Evolutionary conservation across 2,113 vertebrate species (phyloP).

Genomic region (Noctilio leporinus): DNA sequence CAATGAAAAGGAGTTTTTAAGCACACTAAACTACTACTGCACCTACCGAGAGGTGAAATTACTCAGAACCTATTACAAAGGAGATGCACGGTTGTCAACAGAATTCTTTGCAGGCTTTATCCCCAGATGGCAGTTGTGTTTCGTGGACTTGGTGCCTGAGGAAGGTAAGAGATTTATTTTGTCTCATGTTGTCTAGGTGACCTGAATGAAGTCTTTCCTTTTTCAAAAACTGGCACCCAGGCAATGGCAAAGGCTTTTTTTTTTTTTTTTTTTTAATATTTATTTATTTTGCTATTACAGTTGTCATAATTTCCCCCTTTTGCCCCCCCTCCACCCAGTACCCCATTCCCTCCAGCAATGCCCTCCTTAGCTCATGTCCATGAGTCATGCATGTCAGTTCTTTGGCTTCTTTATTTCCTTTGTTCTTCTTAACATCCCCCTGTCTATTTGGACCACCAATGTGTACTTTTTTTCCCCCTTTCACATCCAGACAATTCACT

Average conservation of each 20-base stretch:
- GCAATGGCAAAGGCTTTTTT: not conserved
- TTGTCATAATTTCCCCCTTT: too few species aligned
- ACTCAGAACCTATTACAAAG: not conserved
- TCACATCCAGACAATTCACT: too few species aligned
- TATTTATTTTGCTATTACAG: too few species aligned
- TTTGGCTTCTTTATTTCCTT: too few species aligned
- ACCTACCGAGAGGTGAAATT: not conserved
- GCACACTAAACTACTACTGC: not conserved
- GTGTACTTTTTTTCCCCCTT: too few species aligned
- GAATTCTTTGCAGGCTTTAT: not conserved
- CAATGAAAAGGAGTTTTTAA: not conserved
- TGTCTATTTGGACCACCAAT: too few species aligned
- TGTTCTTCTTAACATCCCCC: too few species aligned
- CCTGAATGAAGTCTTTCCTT: not conserved
- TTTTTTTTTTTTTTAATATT: too few species aligned
- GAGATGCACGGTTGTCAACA: not conserved
- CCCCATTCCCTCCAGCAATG: too few species aligned
- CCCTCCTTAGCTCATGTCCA: too few species aligned
- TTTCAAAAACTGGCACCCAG: not conserved
- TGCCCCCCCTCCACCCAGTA: too few species aligned
- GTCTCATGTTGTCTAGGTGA: accelerated
- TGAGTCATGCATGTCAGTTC: too few species aligned
- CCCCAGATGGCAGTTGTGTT: not conserved
- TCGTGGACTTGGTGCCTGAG: not conserved
- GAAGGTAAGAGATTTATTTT: not conserved